Evolutionary conservation across 2,888 invertebrate species (phyloP), one percentile per base, ranked within the genome.

Genomic region (Oasisia sp.): DNA sequence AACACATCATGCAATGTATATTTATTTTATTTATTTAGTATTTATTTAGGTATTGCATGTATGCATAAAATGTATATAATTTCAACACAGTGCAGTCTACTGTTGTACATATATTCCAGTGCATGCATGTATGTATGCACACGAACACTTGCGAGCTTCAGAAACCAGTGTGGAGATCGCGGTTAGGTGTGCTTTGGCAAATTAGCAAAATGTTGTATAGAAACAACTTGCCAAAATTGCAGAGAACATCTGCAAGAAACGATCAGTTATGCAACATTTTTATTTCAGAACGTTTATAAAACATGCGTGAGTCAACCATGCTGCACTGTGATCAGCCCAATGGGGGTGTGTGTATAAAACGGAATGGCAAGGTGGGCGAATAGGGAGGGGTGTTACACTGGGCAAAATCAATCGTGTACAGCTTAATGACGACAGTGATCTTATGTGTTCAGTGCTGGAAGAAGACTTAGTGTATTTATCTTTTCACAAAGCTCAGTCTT

Each of bases 271-370:
- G 74, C 74, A 74, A 74, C 27, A 27, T 74, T 74, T 38, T 74
- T 74, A 74, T 74, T 74, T 74, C 74, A n/a, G 74, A 74, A 74
- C 27, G n/a, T n/a, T n/a, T 56, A 56, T 56, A 56, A 56, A 38
- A 50, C 14, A 50, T 12, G 14, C 14, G 50, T 50, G 50, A 12
- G 50, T 50, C 9, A 50, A 50, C 2, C 50, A 50, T n/a, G 74
- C 74, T 74, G 74, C 74, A 74, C 74, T 74, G 74, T 74, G 74
- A 74, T 74, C 74, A 74, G 74, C 74, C 74, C 74, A 74, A 27
- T 74, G 74, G 74, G 74, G 74, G 19, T 19, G 74, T 27, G 74
- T 27, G 19, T 74, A 74, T 19, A 74, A 74, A 74, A 19, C 27
- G n/a, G 74, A 74, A 74, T 27, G 74, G n/a, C 74, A 74, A 27